Percentiles rank a stretch among this genome's conserved stretches.
These are phyloP conservation scores for Anguilla rostrata DNA, from an alignment of 2,113 vertebrate genomes.

Conservation along the genomic window DNA sequence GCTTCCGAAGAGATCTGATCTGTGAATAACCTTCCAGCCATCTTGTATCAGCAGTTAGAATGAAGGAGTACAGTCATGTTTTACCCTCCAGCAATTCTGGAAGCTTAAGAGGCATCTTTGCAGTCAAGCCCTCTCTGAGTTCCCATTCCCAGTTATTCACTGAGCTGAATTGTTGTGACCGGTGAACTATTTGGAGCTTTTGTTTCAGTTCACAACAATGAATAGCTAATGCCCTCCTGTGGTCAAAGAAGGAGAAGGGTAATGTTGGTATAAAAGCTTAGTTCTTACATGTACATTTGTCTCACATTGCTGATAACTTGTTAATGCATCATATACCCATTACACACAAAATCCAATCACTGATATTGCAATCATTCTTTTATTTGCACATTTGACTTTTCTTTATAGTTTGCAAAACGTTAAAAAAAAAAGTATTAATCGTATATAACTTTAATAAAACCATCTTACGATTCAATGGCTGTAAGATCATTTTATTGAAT, in stretches of 20 bases:
- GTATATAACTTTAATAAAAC: too few relatives aligned
- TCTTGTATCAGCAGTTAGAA: not conserved
- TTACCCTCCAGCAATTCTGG: not conserved
- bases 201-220: conserved; percentile 2
- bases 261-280: not conserved
- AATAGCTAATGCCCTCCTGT: not conserved
- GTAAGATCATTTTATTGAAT: too few relatives aligned
- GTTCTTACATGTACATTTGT: not conserved
- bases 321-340: not conserved
- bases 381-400: too few relatives aligned
- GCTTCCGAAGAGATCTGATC: not conserved
- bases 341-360: not conserved
- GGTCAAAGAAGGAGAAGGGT: not conserved
- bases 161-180: not conserved
- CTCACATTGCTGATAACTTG: not conserved
- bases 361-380: too few relatives aligned
- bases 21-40: not conserved
- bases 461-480: too few relatives aligned
- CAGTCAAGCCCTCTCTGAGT: not conserved
- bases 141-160: not conserved
- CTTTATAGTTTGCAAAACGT: too few relatives aligned
- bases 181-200: not conserved
- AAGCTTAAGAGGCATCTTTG: not conserved
- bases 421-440: too few relatives aligned
- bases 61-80: not conserved